Evolutionary conservation across 2,888 invertebrate genomes (phyloP).

Genomic region (Trisateles emortualis): DNA sequence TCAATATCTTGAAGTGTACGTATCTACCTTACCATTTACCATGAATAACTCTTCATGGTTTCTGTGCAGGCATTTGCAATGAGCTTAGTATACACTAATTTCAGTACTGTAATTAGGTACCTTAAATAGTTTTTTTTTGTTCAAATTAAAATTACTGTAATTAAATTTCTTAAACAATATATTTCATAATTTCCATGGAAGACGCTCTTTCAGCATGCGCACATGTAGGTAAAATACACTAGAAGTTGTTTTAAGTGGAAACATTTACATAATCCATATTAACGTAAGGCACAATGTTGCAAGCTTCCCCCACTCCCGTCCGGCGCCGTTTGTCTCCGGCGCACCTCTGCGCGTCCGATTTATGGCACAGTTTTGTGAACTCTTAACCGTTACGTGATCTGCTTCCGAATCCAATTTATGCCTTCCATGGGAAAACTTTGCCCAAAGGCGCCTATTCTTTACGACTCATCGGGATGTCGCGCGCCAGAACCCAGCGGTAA

Average conservation of each 20-base stretch:
- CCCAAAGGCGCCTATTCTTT: constrained; percentile 79
- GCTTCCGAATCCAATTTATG: constrained; percentile 86
- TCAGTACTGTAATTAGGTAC: too few species aligned
- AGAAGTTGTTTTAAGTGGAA: background rate
- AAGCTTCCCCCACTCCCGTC: constrained; percentile 53
- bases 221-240: background rate
- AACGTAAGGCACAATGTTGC: constrained; percentile 41
- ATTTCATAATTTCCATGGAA: too few species aligned
- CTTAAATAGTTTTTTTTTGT: too few species aligned
- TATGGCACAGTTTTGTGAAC: constrained; percentile 87
- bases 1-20: too few species aligned
- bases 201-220: too few species aligned
- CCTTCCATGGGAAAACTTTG: constrained; percentile 83
- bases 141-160: too few species aligned
- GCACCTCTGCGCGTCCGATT: constrained; percentile 86
- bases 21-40: too few species aligned
- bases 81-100: too few species aligned
- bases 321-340: constrained; percentile 85
- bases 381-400: constrained; percentile 87
- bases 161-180: too few species aligned
- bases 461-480: constrained; percentile 75
- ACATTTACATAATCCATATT: constrained; percentile 28
- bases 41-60: too few species aligned
- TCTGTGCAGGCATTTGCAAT: too few species aligned
- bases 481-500: constrained; percentile 54